Evolutionary conservation across 2,888 invertebrate species (phyloP).

Genomic region (Melinopterus prodromus): DNA sequence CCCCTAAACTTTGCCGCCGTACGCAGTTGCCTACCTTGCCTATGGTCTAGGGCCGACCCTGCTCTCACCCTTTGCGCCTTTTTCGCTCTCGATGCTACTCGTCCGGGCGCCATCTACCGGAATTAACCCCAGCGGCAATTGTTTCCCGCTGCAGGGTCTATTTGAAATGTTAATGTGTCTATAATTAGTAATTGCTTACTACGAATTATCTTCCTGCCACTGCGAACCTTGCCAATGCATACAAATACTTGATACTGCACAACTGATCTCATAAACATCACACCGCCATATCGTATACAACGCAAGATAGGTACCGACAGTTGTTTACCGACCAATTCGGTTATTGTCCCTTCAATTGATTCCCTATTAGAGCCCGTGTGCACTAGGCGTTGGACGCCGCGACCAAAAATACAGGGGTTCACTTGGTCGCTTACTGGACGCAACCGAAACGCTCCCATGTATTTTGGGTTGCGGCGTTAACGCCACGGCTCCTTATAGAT

Average conservation of each 20-base stretch:
- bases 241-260: slow-evolving; percentile 19
- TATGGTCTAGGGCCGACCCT: too few species aligned
- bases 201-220: slow-evolving; percentile 15
- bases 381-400: too few species aligned
- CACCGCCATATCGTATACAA: background rate
- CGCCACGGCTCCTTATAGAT: too few species aligned
- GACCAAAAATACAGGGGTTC: too few species aligned
- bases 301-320: slow-evolving; percentile 18
- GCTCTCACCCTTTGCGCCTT: background rate
- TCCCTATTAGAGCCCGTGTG: background rate
- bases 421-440: too few species aligned
- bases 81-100: background rate
- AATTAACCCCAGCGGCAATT: background rate
- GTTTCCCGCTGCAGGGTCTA: background rate
- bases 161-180: slow-evolving; percentile 22
- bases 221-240: slow-evolving; percentile 19
- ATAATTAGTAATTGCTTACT: slow-evolving; percentile 14
- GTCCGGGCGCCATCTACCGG: background rate
- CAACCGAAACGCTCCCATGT: too few species aligned
- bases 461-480: too few species aligned
- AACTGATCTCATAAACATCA: slow-evolving; percentile 24
- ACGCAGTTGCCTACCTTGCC: too few species aligned
- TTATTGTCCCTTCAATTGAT: background rate
- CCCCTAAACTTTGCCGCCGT: too few species aligned
- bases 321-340: slow-evolving; percentile 10